Evolutionary conservation across 1,140 invertebrate species (phyloP).

Genomic region (Drosophila ironensis): DNA sequence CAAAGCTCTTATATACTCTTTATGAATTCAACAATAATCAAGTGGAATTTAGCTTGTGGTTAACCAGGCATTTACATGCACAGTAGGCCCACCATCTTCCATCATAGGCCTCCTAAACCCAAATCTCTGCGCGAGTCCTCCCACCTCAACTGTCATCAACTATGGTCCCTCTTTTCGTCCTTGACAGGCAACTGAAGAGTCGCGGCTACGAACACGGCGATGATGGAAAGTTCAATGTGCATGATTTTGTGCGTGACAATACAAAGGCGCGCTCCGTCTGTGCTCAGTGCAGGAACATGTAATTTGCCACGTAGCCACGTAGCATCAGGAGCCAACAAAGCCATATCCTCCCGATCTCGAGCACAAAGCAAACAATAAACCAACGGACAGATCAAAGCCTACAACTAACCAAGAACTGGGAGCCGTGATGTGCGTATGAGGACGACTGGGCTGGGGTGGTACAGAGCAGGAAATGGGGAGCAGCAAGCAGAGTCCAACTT

Average conservation of each 20-base stretch:
- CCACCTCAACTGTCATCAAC: not conserved
- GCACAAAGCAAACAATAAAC: slow-evolving; percentile 50
- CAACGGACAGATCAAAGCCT: slow-evolving; percentile 47
- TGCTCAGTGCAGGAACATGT: slow-evolving; percentile 82
- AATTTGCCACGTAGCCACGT: slow-evolving; percentile 45
- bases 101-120: too few species aligned
- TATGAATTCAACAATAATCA: too few species aligned
- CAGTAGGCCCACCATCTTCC: too few species aligned
- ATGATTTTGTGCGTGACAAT: slow-evolving; percentile 87
- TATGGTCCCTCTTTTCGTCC: slow-evolving; percentile 30
- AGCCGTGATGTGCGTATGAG: too few species aligned
- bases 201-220: slow-evolving; percentile 84
- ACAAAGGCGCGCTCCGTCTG: slow-evolving; percentile 83
- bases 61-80: too few species aligned
- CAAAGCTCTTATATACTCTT: too few species aligned
- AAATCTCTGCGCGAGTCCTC: too few species aligned
- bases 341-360: slow-evolving; percentile 15
- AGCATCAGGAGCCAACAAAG: slow-evolving; percentile 7
- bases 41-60: too few species aligned
- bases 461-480: too few species aligned
- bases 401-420: too few species aligned
- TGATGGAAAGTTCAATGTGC: slow-evolving; percentile 86
- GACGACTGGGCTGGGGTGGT: slow-evolving; percentile 27
- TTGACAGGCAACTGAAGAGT: slow-evolving; percentile 85
- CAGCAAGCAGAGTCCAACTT: slow-evolving; percentile 12